These are phyloP conservation scores for Diceros bicornis DNA, from an alignment of 2,797 vertebrate species.

Conservation along the genomic window DNA sequence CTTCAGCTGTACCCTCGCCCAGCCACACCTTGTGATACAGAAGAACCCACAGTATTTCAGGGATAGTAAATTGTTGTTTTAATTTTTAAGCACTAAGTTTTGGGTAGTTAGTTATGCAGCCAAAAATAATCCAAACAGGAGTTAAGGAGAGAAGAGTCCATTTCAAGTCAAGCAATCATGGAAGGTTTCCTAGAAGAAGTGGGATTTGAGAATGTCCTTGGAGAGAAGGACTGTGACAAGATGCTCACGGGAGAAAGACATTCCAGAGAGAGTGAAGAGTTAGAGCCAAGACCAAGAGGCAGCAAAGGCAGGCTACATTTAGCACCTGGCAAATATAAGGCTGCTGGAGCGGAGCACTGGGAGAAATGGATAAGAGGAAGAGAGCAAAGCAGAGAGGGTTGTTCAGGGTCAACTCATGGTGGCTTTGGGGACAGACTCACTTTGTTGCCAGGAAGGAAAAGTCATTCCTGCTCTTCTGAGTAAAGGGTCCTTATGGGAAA, in stretches of 20 bases:
- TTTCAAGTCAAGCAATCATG: background rate
- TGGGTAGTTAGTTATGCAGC: background rate
- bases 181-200: background rate
- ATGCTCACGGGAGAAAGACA: background rate
- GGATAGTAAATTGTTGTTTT: background rate
- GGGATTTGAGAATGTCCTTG: background rate
- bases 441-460: conserved; percentile 31
- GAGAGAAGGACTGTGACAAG: background rate
- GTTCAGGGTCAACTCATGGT: background rate
- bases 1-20: background rate
- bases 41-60: background rate
- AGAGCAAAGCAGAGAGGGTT: background rate
- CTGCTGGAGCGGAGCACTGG: background rate
- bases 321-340: background rate
- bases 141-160: background rate
- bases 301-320: background rate
- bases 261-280: background rate
- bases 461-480: background rate
- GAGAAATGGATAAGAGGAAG: background rate
- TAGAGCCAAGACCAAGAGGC: background rate
- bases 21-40: background rate
- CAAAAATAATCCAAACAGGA: background rate
- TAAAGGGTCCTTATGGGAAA: background rate
- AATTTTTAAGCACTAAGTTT: background rate
- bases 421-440: background rate